Evolutionary conservation across 2,797 vertebrate species (phyloP).

Genomic region (Tauraco hartlaubi): DNA sequence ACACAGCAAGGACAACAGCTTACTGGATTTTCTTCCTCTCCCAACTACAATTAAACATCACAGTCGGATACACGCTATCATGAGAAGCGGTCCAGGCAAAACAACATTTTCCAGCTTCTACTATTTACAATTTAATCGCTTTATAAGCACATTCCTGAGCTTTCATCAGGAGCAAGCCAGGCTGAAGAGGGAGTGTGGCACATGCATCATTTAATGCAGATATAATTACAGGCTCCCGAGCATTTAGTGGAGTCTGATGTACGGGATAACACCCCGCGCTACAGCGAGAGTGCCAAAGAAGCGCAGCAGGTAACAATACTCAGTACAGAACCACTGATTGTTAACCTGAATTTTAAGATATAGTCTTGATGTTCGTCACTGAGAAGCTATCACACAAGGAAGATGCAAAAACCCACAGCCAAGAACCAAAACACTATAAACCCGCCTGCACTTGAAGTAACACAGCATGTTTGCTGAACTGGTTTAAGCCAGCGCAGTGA

Average conservation of each 20-base stretch:
- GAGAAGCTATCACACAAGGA: background rate
- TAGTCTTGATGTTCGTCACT: background rate
- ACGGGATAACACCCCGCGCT: background rate
- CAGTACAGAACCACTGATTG: background rate
- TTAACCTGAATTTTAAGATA: background rate
- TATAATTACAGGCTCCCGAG: constrained; percentile 36
- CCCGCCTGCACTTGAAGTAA: background rate
- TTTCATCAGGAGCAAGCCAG: background rate
- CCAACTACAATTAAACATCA: background rate
- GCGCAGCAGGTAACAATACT: background rate
- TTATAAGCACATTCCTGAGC: background rate
- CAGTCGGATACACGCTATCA: background rate
- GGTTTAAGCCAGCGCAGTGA: background rate
- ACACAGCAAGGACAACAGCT: background rate
- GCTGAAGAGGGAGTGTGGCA: background rate
- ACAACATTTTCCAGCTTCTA: constrained; percentile 10
- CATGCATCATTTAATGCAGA: background rate
- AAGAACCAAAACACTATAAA: background rate
- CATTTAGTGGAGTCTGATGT: background rate
- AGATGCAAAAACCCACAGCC: background rate
- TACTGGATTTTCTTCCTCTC: background rate
- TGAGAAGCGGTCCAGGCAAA: background rate
- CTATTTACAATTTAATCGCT: background rate
- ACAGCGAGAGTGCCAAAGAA: background rate
- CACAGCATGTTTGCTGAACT: background rate